phyloP scores from a whole-genome alignment of 2,888 invertebrate species.

The Pecten maximus region DNA sequence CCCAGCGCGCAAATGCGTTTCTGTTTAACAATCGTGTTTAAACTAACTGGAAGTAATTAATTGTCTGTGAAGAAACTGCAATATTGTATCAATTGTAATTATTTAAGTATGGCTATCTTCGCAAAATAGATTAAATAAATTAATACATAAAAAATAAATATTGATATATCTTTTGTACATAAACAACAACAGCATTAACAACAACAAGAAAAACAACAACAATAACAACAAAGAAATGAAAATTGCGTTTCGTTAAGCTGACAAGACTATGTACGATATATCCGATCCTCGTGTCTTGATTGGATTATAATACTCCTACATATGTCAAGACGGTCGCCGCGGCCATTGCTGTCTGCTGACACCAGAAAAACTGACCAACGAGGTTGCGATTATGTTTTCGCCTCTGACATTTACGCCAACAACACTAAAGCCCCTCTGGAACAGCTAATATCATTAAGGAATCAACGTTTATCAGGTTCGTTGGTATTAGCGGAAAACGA shows the following conservation, averaged over 20 bases:
- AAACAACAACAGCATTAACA: no score
- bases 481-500: conserved; percentile 7
- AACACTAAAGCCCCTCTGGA: neutral
- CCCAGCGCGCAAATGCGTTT: no score
- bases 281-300: neutral
- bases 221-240: no score
- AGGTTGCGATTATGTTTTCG: neutral
- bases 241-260: neutral
- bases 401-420: neutral
- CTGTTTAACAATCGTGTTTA: no score
- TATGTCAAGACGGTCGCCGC: neutral
- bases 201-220: no score
- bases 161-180: no score
- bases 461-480: neutral
- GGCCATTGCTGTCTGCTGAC: neutral
- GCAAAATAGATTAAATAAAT: no score
- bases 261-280: neutral
- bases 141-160: no score
- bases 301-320: neutral
- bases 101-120: no score
- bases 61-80: no score
- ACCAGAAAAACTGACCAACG: neutral
- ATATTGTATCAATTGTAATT: no score
- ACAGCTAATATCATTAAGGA: neutral
- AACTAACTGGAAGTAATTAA: no score